phyloP scores from a whole-genome alignment of 2,113 vertebrate species.

The Vulpes lagopus region DNA sequence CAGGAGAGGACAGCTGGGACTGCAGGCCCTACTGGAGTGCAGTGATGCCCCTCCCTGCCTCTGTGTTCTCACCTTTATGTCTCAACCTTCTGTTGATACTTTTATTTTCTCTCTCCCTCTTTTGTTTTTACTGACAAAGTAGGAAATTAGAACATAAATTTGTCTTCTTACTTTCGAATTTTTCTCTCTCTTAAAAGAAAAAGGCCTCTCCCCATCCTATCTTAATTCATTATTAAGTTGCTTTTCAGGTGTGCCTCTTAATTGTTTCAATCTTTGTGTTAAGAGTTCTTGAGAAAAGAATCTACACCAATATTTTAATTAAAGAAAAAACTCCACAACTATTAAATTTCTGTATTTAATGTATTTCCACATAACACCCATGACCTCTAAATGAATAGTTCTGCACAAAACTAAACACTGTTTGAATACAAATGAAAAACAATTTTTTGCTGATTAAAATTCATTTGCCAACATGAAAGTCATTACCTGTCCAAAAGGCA shows the following conservation, averaged over 20 bases:
- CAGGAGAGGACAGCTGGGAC: neutral
- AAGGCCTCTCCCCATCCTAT: neutral
- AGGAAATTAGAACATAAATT: neutral
- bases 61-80: neutral
- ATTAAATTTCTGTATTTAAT: constrained; percentile 44
- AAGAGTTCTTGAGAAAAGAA: constrained; percentile 6
- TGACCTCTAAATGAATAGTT: neutral
- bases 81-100: neutral
- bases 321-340: neutral
- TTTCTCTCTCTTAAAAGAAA: neutral
- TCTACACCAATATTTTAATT: neutral
- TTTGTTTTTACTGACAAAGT: constrained; percentile 4
- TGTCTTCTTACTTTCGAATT: neutral
- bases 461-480: constrained; percentile 33
- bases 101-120: neutral
- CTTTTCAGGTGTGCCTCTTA: constrained; percentile 23
- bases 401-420: constrained; percentile 12
- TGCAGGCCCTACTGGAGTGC: neutral
- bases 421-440: constrained; percentile 45
- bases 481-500: constrained; percentile 97
- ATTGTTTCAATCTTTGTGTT: constrained; percentile 8
- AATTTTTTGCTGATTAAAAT: constrained; percentile 58
- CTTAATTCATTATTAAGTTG: constrained; percentile 22
- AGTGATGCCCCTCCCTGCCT: neutral
- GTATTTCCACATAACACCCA: constrained; percentile 36